These are phyloP conservation scores for Ericerus pela DNA, from an alignment of 1,140 invertebrate genomes.

Conservation along the genomic window DNA sequence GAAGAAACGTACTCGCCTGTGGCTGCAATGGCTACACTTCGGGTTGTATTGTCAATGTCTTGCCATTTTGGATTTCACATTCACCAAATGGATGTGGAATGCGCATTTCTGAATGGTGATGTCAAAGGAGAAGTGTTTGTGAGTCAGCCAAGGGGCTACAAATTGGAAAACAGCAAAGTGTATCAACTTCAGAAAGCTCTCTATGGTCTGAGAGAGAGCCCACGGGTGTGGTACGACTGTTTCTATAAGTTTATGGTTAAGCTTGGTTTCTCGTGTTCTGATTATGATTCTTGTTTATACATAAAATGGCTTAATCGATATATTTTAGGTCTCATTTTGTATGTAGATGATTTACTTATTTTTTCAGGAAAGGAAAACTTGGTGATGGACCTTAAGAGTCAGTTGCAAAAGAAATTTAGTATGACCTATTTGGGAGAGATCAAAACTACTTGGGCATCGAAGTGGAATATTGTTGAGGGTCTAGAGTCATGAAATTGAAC, in stretches of 20 bases:
- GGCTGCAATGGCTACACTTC: not conserved
- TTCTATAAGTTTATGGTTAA: constrained; percentile 8
- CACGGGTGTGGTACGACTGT: constrained; percentile 24
- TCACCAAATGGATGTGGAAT: constrained; percentile 14
- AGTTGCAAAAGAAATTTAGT: constrained; percentile 14
- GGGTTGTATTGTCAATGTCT: not conserved
- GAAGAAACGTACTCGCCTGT: no score
- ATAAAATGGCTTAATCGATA: not conserved
- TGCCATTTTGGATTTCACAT: not conserved
- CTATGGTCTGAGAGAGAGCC: constrained; percentile 32
- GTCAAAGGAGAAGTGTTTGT: constrained; percentile 13
- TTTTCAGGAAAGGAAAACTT: not conserved
- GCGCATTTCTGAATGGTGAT: constrained; percentile 14
- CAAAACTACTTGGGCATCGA: constrained; percentile 2
- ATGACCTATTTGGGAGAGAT: not conserved
- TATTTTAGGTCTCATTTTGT: not conserved
- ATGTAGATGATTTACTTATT: constrained; percentile 17
- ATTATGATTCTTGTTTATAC: not conserved
- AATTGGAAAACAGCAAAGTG: constrained; percentile 20
- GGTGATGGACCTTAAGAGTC: not conserved
- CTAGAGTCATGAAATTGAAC: not conserved
- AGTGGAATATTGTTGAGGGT: no score
- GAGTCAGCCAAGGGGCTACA: constrained; percentile 15
- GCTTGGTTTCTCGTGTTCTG: not conserved
- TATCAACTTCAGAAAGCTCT: constrained; percentile 30